Evolutionary conservation across 2,888 invertebrate species (phyloP), one percentile per base, ranked within the genome.

Genomic region (Blastobasis lacticolella): DNA sequence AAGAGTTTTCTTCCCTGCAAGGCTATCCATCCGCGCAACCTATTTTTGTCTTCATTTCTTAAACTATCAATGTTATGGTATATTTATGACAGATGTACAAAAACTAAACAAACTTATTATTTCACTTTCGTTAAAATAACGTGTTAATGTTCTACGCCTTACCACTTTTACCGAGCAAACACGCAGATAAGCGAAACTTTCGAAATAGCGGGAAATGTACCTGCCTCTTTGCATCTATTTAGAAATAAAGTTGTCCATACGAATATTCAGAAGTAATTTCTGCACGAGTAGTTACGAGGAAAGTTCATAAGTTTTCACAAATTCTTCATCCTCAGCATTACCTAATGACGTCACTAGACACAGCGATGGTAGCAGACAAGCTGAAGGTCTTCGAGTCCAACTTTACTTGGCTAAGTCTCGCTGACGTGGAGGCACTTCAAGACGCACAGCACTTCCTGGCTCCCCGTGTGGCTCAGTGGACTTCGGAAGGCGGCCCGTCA

Each of bases 371-470:
- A 1, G 75, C 75, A 1, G 74, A 82, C 1, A 57, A 73, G 10
- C 57, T 88, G 5, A 51, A 60, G 2, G 63, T 67, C 7, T 72
- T 75, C 45, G 66, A 71, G 2, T 77, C 79, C 0, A 87, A 87
- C 57, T 70, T 79, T 7, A 86, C 84, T 0, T 88, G 87, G 87
- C 61, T 87, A 7, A 87, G 84, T 57, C 59, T 87, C 8, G 74
- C 79, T 0, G 67, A 82, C 37, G 78, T 75, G 57, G 79, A 81
- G 6, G 67, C 69, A 46, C 56, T 86, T n/a, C 70, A 70, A 42
- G 69, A 72, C 38, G 61, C 72, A 0, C 75, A 78, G 49, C 73
- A 82, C 54, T 65, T 67, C 45, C 59, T 88, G 10, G 73, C 73
- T 0, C 65, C 74, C 1, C 73, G 83, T 54, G 82, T 86, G 1